phyloP scores from a whole-genome alignment of 2,888 invertebrate genomes.

The Spicauda simplicius region DNA sequence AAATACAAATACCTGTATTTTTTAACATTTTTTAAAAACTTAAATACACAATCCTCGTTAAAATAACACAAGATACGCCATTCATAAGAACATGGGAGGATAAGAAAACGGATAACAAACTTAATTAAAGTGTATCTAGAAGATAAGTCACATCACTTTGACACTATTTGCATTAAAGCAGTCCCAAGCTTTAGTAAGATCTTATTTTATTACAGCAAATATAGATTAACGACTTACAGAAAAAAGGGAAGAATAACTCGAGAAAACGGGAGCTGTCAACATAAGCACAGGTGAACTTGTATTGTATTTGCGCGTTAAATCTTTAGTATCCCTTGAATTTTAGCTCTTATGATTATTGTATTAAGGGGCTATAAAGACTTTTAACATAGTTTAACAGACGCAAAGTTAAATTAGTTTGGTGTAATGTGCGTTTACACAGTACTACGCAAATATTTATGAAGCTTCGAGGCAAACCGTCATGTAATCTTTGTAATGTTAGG shows the following conservation, averaged over 20 bases:
- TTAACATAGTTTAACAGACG: slow-evolving; percentile 31
- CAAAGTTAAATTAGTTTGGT: slow-evolving; percentile 48
- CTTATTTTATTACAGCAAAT: slow-evolving; percentile 48
- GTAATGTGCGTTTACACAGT: slow-evolving; percentile 64
- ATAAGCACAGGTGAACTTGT: slow-evolving; percentile 48
- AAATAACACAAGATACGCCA: background rate
- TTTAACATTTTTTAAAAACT: background rate
- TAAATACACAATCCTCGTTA: background rate
- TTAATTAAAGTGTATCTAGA: slow-evolving; percentile 10
- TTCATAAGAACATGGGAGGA: background rate
- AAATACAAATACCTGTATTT: too few relatives aligned
- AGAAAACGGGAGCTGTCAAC: slow-evolving; percentile 72
- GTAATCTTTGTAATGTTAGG: slow-evolving; percentile 61
- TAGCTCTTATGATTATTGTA: background rate
- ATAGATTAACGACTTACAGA: slow-evolving; percentile 58
- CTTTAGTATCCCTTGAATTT: background rate
- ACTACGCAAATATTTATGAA: slow-evolving; percentile 71
- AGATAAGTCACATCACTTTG: slow-evolving; percentile 7
- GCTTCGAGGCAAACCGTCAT: slow-evolving; percentile 61
- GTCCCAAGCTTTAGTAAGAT: slow-evolving; percentile 40
- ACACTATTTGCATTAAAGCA: slow-evolving; percentile 12
- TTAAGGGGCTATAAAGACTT: background rate
- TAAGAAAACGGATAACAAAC: slow-evolving; percentile 15
- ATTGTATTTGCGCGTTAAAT: background rate
- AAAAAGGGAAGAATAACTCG: slow-evolving; percentile 63